These are phyloP conservation scores for Pygoscelis adeliae DNA, from an alignment of 2,113 vertebrate species.

Conservation along the genomic window DNA sequence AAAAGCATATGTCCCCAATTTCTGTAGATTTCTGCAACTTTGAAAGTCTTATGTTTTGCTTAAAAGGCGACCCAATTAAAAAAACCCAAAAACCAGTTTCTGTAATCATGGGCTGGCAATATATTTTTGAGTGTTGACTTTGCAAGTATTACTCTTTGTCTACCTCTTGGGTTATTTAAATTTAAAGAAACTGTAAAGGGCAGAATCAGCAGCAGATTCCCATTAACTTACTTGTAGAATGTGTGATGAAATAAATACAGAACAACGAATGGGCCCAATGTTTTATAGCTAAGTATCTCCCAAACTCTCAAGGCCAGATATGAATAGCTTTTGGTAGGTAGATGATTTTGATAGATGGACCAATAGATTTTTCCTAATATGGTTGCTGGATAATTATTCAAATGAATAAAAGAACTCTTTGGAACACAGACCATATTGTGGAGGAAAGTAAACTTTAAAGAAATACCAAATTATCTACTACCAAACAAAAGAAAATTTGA, in stretches of 20 bases:
- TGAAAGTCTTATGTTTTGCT: constrained; percentile 45
- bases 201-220: background rate
- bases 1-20: background rate
- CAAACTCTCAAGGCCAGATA: background rate
- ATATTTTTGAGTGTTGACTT: constrained; percentile 34
- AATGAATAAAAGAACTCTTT: background rate
- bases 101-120: constrained; percentile 19
- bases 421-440: background rate
- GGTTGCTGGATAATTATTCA: background rate
- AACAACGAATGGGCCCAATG: background rate
- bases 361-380: background rate
- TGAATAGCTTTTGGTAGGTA: background rate
- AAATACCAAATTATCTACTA: background rate
- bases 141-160: constrained; percentile 44
- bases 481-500: background rate
- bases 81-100: constrained; percentile 20
- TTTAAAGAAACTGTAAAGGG: background rate
- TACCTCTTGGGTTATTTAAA: constrained; percentile 26
- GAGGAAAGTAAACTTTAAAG: background rate
- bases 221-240: background rate
- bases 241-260: background rate
- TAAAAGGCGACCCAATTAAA: background rate
- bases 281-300: background rate
- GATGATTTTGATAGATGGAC: background rate
- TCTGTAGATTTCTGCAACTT: constrained; percentile 60